Base-by-base conservation (phyloP, 2,113 vertebrate species). In the Podiceps cristatus region DNA sequence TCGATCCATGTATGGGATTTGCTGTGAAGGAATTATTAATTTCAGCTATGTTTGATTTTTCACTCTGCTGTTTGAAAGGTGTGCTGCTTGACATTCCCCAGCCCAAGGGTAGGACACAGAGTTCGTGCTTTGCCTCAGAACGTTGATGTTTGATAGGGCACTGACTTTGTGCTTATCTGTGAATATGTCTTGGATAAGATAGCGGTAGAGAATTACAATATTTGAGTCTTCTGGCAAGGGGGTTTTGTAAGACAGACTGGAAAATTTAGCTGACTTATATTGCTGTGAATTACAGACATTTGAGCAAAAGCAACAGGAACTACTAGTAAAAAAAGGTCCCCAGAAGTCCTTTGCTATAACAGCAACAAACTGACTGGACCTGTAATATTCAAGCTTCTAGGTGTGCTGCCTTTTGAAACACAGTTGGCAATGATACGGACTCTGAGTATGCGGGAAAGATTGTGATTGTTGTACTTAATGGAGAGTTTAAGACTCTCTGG, bases 361-460 rank as follows among this genome's bases (percentile, higher is more conserved):
- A 62, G 35, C 23, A 60, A 37, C 23, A 33, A 44, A 22, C 9
- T 17, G 23, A 35, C 37, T 12, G 37, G 37, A 16, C 33, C 55
- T 16, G 33, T 2, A 9, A 24, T 1, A 8, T 2, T 6, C 3
- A 5, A 28, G 37, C 2, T 49, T 28, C 60, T 33, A 0, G 25
- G 12, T 10, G 29, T 11, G 52, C 1, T 1, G 18, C 35, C 8
- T 33, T 53, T 40, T 18, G 7, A 42, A 79, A 4, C 12, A 11
- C 1, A 3, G 18, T 24, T 17, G 67, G 68, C 16, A 7, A 13
- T 0, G 60, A 9, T 4, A 5, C 1, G 58, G n/a, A 11, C 28
- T 14, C 12, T 12, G 24, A 27, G 27, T 8, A 18, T 19, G 3
- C 11, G 0, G 37, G n/a, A 25, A 72, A 58, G 40, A 12, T 4